These are phyloP conservation scores for Shinisaurus crocodilurus DNA, from an alignment of 2,113 vertebrate genomes.

Conservation along the genomic window DNA sequence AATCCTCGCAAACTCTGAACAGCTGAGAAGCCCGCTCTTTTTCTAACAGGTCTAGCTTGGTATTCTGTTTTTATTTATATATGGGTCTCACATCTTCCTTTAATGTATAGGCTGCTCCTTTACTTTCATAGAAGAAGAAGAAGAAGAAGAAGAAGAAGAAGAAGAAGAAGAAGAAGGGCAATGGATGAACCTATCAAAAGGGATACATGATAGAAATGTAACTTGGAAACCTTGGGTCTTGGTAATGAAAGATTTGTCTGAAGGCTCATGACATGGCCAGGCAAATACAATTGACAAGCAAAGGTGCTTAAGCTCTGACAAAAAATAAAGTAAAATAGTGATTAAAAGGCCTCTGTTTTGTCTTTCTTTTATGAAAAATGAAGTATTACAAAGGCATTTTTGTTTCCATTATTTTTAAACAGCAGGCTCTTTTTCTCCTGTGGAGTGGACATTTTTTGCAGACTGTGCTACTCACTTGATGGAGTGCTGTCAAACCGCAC, in stretches of 20 bases:
- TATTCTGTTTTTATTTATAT: not conserved
- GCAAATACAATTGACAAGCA: slow-evolving; percentile 52
- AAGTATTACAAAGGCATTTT: slow-evolving; percentile 3
- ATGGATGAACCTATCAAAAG: slow-evolving; percentile 31
- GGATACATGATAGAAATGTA: slow-evolving; percentile 50
- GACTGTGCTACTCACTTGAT: slow-evolving; percentile 19
- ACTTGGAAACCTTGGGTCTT: slow-evolving; percentile 34
- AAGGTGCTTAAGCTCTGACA: slow-evolving; percentile 23
- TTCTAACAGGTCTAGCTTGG: not conserved
- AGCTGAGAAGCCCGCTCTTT: not conserved
- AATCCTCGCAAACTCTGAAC: not conserved
- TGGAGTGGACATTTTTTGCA: slow-evolving; percentile 6
- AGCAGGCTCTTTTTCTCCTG: slow-evolving; percentile 19
- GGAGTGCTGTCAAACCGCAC: not conserved
- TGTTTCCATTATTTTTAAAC: not conserved
- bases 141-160: not conserved
- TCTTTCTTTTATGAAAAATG: slow-evolving; percentile 17
- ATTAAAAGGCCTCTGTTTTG: slow-evolving; percentile 37
- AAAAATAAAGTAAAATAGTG: slow-evolving; percentile 32
- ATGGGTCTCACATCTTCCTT: slow-evolving; percentile 36
- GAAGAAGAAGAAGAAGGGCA: not conserved
- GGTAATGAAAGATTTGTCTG: slow-evolving; percentile 50
- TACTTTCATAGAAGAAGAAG: slow-evolving; percentile 19
- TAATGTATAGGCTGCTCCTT: slow-evolving; percentile 37
- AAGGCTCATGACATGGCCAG: slow-evolving; percentile 30